phyloP scores from a whole-genome alignment of 2,113 vertebrate species.

The Chamaea fasciata region DNA sequence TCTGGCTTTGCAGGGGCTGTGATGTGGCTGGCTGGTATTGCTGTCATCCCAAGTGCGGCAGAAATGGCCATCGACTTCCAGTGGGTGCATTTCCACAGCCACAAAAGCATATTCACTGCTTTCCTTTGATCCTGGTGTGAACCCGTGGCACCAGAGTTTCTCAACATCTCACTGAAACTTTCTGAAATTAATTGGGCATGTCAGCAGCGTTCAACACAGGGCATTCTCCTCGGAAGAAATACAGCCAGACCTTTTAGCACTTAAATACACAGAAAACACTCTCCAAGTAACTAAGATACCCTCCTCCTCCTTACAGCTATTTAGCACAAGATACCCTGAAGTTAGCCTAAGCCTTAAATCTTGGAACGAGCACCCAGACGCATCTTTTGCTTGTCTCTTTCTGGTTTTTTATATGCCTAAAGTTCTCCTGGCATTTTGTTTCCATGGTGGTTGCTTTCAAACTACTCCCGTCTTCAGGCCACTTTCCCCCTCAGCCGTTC shows the following conservation, averaged over 20 bases:
- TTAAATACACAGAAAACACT: neutral
- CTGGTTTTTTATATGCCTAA: neutral
- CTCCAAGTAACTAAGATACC: neutral
- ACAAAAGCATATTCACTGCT: neutral
- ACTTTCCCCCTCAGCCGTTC: neutral
- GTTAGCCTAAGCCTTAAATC: neutral
- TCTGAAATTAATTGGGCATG: neutral
- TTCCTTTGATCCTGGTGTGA: neutral
- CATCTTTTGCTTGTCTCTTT: neutral
- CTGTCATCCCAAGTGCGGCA: neutral
- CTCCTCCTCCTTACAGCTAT: neutral
- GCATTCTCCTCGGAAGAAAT: neutral
- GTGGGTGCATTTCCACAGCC: neutral
- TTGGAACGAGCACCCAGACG: neutral
- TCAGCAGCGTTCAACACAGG: neutral
- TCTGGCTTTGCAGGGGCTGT: neutral
- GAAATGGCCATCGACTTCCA: neutral
- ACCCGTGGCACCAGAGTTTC: neutral
- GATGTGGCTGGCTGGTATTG: neutral
- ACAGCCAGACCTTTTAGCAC: neutral
- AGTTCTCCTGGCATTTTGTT: neutral
- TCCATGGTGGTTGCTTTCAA: neutral
- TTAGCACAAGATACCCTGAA: neutral
- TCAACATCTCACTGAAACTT: neutral
- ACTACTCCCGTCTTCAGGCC: neutral